Base-by-base conservation (phyloP, 2,797 vertebrate genomes). In the Fratercula arctica region DNA sequence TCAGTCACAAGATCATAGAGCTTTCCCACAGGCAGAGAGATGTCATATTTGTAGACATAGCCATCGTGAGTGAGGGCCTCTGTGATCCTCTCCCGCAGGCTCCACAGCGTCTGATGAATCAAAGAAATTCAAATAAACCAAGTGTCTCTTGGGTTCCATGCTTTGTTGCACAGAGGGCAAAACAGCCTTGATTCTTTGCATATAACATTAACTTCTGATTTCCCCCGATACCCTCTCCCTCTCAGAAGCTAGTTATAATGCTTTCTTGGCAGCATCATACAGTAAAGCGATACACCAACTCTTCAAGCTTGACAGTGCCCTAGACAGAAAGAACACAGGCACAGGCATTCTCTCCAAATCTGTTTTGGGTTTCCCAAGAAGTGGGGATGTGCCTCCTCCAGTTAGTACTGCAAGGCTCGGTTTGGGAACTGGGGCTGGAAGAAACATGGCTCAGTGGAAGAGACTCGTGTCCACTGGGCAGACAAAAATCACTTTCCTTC, bases 41-140 rank as follows among this genome's bases (percentile, higher is more conserved):
- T 80, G 97, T 99, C 99, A 0, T 99, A 99, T 92, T 99, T 99
- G 98, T 99, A 99, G 56, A 98, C 98, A 3, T 95, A 99, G 81
- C 99, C 99, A 0, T 99, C 99, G 0, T 97, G 98, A 39, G 98
- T 98, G 85, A 99, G 97, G 1, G 99, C 99, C 91, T 99, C 99
- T 0, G 99, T 98, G 97, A 99, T 98, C 18, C 99, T 98, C 95
- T 99, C 99, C 82, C 99, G 98, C 95, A 99, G 97, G 18, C 99
- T 98, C 99, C 99, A 99, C 87, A 99, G 98, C 3, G 45, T 87
- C 99, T 99, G 90, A 67, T 13, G 5, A 39, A 59, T 1, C 4
- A 9, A 56, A 92, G 61, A 68, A 51, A 88, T 1, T 8, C 56
- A 59, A 10, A 60, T 46, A 14, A 90, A 64, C 9, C 61, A 50